Evolutionary conservation across 2,888 invertebrate species (phyloP).

Genomic region (Zygothrica quintamaculata): DNA sequence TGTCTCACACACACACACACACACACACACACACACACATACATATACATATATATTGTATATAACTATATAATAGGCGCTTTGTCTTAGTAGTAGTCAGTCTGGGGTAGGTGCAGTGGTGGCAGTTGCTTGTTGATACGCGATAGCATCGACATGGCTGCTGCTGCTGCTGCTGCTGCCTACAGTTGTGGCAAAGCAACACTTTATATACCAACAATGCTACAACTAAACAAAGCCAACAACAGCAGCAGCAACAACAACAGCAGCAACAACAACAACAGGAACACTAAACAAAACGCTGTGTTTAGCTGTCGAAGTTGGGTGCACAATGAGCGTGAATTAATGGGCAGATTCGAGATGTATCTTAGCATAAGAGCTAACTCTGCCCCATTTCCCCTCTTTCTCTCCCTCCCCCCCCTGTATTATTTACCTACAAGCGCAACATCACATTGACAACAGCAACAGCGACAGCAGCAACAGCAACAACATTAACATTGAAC

Average conservation of each 20-base stretch:
- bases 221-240: slow-evolving; percentile 39
- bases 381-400: slow-evolving; percentile 1
- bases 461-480: slow-evolving; percentile 2
- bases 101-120: not conserved
- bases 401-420: too few species aligned
- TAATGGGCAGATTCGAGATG: slow-evolving; percentile 70
- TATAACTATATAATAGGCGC: slow-evolving; percentile 1
- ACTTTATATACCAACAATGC: slow-evolving; percentile 64
- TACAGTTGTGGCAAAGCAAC: slow-evolving; percentile 46
- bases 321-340: slow-evolving; percentile 74
- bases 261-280: slow-evolving; percentile 1
- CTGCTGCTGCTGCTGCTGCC: too few species aligned
- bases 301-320: slow-evolving; percentile 52
- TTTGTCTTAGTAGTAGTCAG: not conserved
- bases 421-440: not conserved
- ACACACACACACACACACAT: too few species aligned
- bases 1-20: too few species aligned
- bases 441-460: slow-evolving; percentile 7
- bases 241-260: slow-evolving; percentile 15
- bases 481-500: slow-evolving; percentile 33
- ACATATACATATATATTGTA: too few species aligned
- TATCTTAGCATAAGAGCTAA: slow-evolving; percentile 40
- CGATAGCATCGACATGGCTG: slow-evolving; percentile 65
- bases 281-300: slow-evolving; percentile 21
- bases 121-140: slow-evolving; percentile 61